Base-by-base conservation (phyloP, 2,113 vertebrate genomes). In the Euleptes europaea region DNA sequence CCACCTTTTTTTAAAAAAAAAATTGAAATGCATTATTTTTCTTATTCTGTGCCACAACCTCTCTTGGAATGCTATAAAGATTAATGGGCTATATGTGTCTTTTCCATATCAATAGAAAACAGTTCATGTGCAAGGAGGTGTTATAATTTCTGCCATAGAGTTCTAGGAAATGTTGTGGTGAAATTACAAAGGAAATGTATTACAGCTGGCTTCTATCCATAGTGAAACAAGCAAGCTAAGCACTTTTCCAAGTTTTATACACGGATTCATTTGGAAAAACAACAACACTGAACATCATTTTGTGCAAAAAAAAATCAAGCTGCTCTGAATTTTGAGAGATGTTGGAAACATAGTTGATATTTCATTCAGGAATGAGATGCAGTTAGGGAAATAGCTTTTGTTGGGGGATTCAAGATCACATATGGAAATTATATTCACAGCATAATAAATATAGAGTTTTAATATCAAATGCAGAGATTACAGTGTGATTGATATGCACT, bases 251-350 rank as follows among this genome's bases (percentile, higher is more conserved):
- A 85, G 38, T 86, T 92, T 82, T 67, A 38, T 88, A 93, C 63
- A 84, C 21, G 84, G 80, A 89, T 93, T 88, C 47, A 86, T 66
- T 89, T 47, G 84, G 38, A 82, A 79, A 91, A 26, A n/a, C n/a
- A 19, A 94, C 82, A 92, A 80, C 70, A 83, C 70, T 74, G 49
- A 84, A 31, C 19, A 79, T 44, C 69, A 88, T 79, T 89, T 47
- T 85, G 11, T 79, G n/a, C 65, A 51, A 93, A 69, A 87, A 78
- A 88, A 78, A 88, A 90, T 72, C 69, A 74, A 92, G 87, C 87
- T 94, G 82, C 82, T 93, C 70, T 83, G 91, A 82, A 93, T 92
- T 88, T 88, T 84, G 72, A 88, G n/a, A 42, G 65, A 76, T 82
- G 67, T 74, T 70, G 6, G 49, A 82, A 63, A 78, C 87, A 15